Conservation (phyloP, 2,113 vertebrate genomes). For the Mastomys coucha region DNA sequence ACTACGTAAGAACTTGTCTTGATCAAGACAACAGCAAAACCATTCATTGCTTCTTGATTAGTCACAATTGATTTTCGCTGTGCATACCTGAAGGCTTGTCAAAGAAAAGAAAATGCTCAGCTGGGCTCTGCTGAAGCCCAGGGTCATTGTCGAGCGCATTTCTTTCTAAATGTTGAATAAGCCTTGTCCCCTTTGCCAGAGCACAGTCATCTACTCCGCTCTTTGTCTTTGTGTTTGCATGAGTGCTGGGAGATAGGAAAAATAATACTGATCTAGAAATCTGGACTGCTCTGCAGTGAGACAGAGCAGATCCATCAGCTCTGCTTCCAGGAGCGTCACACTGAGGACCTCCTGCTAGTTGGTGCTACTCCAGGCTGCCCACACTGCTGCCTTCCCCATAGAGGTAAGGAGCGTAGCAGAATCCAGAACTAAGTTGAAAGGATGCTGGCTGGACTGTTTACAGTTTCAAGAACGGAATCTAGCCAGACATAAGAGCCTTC, state of each 20-base stretch:
- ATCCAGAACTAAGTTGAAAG: constrained; percentile 17
- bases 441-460: constrained; percentile 8
- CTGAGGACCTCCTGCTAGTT: background rate
- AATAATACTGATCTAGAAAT: background rate
- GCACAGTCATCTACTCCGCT: rapidly evolving
- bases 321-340: background rate
- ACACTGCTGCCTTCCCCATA: background rate
- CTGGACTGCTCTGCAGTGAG: background rate
- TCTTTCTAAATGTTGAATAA: constrained; percentile 65
- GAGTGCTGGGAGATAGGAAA: background rate
- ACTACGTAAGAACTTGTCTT: background rate
- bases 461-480: background rate
- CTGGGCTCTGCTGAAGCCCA: constrained; percentile 69
- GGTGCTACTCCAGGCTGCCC: constrained; percentile 34
- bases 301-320: background rate
- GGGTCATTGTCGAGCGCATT: background rate
- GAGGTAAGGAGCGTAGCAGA: background rate
- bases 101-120: constrained; percentile 73
- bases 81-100: constrained; percentile 79
- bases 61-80: constrained; percentile 77
- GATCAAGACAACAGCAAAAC: background rate
- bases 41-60: constrained; percentile 77
- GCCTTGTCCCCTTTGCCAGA: constrained; percentile 3
- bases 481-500: background rate
- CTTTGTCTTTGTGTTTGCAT: background rate